Base-by-base conservation (phyloP, 2,888 invertebrate genomes). In the Archaeoteleia sp. region DNA sequence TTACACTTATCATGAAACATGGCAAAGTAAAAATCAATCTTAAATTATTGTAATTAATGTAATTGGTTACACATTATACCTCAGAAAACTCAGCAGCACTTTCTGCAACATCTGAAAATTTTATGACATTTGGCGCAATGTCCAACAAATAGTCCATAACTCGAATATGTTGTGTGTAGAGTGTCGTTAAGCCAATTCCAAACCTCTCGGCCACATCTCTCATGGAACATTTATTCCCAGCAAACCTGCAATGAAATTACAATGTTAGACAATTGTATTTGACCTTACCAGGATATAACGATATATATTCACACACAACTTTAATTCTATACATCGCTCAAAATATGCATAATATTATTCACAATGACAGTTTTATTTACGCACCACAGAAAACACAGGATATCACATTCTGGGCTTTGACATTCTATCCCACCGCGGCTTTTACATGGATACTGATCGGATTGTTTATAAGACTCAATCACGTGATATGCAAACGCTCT, bases 141-240 rank as follows among this genome's bases (percentile, higher is more conserved):
- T 7, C 7, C 7, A 23, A 23, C 7, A 23, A 23, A 23, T 5
- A 23, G 3, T 4, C 3, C 23, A 23, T 23, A 4, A 23, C 23
- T 23, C 23, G 23, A 23, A 5, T 7, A 32, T 32, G 12, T 35
- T 23, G 13, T 1, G n/a, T 25, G 23, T 13, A 49, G 4, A 20
- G 4, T 10, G 13, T 49, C 1, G 13, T 10, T 8, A 0, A 1
- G 3, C 5, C 35, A 35, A 35, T 32, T 1, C 49, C 35, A 49
- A 49, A 35, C 35, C 23, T 12, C 10, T 37, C 13, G 2, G 49
- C 2, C 2, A 34, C 49, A 17, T 35, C 25, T 23, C 49, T 13
- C 12, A 37, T 13, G n/a, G 7, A 2, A 12, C 25, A 13, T 7
- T 35, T 10, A n/a, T 7, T 30, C 2, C 15, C 17, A 9, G 8